Evolutionary conservation across 2,797 vertebrate genomes (phyloP).

Genomic region (Sebastes ruberrimus): DNA sequence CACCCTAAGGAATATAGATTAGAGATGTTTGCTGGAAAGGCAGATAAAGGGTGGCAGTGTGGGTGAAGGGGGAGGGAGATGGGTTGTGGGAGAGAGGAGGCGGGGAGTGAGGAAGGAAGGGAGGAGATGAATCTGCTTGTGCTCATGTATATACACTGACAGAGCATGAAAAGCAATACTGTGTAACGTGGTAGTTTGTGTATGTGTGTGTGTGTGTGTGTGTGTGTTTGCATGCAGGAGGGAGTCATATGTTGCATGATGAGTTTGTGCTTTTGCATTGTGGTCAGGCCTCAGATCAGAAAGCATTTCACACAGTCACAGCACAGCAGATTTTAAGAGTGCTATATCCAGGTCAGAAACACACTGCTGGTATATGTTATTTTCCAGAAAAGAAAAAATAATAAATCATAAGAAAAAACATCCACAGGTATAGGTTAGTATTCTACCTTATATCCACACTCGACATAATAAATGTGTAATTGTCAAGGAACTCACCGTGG

Average conservation of each 20-base stretch:
- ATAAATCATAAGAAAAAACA: too few relatives aligned
- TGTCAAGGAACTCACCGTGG: slow-evolving; percentile 74
- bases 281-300: slow-evolving; percentile 13
- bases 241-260: neutral
- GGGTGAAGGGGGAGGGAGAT: neutral
- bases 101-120: neutral
- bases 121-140: slow-evolving; percentile 24
- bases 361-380: neutral
- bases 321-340: slow-evolving; percentile 15
- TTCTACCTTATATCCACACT: neutral
- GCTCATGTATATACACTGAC: slow-evolving; percentile 29
- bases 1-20: slow-evolving; percentile 65
- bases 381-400: neutral
- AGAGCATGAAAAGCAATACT: slow-evolving; percentile 27
- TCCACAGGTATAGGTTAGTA: slow-evolving; percentile 7
- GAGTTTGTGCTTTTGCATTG: neutral
- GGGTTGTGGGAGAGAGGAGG: neutral
- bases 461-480: neutral
- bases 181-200: neutral
- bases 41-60: slow-evolving; percentile 35
- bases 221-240: slow-evolving; percentile 14
- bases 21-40: slow-evolving; percentile 54
- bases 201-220: neutral
- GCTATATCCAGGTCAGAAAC: neutral
- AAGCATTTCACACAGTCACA: slow-evolving; percentile 22